A percentile compares a stretch with the other conserved stretches of the same genome.
These are phyloP conservation scores for Calephelis virginiensis DNA, from an alignment of 1,140 invertebrate species.

Conservation along the genomic window DNA sequence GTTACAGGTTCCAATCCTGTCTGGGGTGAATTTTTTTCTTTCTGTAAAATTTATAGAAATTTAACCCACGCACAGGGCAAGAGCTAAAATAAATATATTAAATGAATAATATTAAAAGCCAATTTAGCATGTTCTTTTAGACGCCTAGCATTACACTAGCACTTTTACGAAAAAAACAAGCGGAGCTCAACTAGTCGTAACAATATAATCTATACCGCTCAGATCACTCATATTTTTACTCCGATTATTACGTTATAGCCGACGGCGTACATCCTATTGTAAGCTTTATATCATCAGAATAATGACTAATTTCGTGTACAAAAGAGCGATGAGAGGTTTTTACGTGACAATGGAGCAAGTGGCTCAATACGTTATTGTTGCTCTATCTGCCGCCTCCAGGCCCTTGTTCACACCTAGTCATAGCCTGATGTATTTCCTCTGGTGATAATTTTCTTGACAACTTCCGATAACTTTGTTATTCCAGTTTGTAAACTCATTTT, in stretches of 20 bases:
- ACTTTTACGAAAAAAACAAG: no score
- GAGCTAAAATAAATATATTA: no score
- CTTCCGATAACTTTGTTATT: conserved; percentile 11
- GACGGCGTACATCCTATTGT: background rate
- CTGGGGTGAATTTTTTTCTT: no score
- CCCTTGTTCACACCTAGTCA: conserved; percentile 9
- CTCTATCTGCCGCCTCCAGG: conserved; percentile 9
- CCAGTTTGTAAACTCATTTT: no score
- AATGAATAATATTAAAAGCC: no score
- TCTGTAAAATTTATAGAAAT: no score
- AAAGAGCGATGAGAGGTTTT: conserved; percentile 3
- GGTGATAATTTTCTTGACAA: conserved; percentile 11
- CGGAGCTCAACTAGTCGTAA: no score
- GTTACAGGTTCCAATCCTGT: no score
- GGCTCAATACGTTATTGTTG: conserved; percentile 15
- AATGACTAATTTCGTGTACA: conserved; percentile 1
- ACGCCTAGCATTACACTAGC: no score
- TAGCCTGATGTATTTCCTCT: conserved; percentile 1
- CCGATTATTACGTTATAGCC: background rate
- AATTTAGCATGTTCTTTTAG: no score
- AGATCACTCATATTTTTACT: conserved; percentile 2
- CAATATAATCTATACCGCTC: no score
- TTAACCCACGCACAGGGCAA: no score
- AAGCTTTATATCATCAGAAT: background rate
- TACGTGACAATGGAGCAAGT: conserved; percentile 13